Conservation (phyloP, 2,797 vertebrate genomes). For the Sylvia borin region DNA sequence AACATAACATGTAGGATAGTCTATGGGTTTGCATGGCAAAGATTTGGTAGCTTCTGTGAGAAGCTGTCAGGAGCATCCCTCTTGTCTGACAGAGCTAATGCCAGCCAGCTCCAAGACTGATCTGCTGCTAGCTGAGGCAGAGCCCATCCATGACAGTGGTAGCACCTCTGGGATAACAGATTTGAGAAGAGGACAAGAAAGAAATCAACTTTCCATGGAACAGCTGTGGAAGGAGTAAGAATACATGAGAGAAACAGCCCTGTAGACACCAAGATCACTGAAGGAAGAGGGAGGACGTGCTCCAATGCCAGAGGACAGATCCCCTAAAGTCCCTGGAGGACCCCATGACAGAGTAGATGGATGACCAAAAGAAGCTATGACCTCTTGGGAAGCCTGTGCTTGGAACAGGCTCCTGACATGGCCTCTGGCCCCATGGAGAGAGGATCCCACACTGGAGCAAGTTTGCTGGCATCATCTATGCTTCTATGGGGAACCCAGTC, state of each 20-base stretch:
- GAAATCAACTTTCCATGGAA: neutral
- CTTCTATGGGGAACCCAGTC: neutral
- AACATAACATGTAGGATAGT: neutral
- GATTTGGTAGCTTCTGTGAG: neutral
- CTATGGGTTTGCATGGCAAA: neutral
- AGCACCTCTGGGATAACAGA: neutral
- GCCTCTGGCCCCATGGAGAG: no score
- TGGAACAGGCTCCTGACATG: neutral
- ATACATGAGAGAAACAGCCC: neutral
- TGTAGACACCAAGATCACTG: neutral
- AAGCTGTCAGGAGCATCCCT: neutral
- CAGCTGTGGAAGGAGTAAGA: neutral
- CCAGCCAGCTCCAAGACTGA: rapidly evolving
- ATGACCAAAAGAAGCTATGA: neutral
- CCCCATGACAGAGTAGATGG: neutral
- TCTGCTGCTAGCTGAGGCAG: neutral
- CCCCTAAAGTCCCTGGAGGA: neutral
- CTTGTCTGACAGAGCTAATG: neutral
- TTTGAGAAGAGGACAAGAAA: neutral
- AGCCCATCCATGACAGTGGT: rapidly evolving
- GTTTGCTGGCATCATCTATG: neutral
- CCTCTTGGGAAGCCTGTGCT: neutral
- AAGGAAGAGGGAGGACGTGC: neutral
- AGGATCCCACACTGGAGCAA: neutral
- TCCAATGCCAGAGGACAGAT: neutral